These are phyloP conservation scores for Myxocyprinus asiaticus DNA, from an alignment of 2,113 vertebrate genomes.

Conservation along the genomic window DNA sequence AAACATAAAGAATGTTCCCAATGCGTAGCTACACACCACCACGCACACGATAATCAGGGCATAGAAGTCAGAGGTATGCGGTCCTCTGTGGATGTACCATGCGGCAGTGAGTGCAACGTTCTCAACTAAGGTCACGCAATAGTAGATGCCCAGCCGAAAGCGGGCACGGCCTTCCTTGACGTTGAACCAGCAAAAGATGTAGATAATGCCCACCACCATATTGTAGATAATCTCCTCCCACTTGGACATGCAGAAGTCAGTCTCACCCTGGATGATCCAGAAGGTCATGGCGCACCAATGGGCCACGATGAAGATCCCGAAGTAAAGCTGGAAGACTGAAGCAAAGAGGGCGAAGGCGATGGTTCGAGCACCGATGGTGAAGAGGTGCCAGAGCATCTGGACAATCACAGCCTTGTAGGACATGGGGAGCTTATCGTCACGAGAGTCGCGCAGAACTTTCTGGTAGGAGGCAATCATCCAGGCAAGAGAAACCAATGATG, in stretches of 20 bases:
- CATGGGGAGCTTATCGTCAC: constrained; percentile 95
- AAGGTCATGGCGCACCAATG: constrained; percentile 99
- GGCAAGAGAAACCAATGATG: constrained; percentile 91
- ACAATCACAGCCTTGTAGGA: constrained; percentile 94
- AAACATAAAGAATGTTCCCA: constrained; percentile 97
- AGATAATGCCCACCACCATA: constrained; percentile 98
- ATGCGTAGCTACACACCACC: constrained; percentile 91
- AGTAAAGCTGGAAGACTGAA: constrained; percentile 97
- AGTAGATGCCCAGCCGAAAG: constrained; percentile 89
- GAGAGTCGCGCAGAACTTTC: constrained; percentile 93
- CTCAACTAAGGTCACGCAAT: constrained; percentile 86
- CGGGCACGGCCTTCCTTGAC: constrained; percentile 94
- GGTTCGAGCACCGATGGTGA: constrained; percentile 93
- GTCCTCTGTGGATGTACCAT: constrained; percentile 90
- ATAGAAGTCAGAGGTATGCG: constrained; percentile 80
- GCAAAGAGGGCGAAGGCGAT: constrained; percentile 95
- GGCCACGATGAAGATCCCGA: constrained; percentile 95
- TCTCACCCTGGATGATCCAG: constrained; percentile 98
- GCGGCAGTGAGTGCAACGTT: constrained; percentile 88
- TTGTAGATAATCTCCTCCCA: constrained; percentile 99
- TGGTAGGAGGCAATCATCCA: constrained; percentile 98
- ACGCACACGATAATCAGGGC: constrained; percentile 91
- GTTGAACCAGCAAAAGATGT: constrained; percentile 99
- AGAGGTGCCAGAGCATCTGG: constrained; percentile 96
- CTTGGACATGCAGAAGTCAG: constrained; percentile 98